Evolutionary conservation across 2,797 vertebrate species (phyloP), one percentile per base, ranked within the genome.

Genomic region (Spea hammondii): DNA sequence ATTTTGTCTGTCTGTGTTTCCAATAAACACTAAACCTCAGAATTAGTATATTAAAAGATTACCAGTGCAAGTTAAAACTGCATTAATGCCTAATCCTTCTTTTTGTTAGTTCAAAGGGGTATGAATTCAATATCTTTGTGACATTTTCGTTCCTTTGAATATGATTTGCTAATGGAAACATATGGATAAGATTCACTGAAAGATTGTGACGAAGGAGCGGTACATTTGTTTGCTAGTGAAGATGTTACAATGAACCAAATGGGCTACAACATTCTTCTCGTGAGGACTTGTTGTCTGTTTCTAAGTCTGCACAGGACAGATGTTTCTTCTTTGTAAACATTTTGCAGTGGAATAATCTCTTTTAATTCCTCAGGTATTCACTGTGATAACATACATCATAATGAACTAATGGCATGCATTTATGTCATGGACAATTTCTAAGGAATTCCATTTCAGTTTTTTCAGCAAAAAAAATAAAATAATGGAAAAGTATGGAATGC

Each of bases 351-450:
- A 49, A 76, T 82, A 82, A 82, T 82, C 75, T 78, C 57, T 74
- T 77, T 82, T 78, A 82, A 82, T 77, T 82, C 80, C 71, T 53
- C 71, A 72, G 80, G 80, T 82, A 82, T 82, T 82, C 47, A 49
- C 75, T 74, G 59, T 78, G 65, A 82, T 82, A 77, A 82, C 80
- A 78, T 77, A 74, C 55, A 74, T 72, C 65, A 78, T 82, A 82
- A 82, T 74, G 70, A 78, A 78, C 65, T 70, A 70, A 74, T 82
- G 80, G 80, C 75, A 82, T 82, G 80, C 80, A 67, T 82, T 44
- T 82, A 57, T 82, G 80, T 82, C 80, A 77, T 82, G 75, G 80
- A 50, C 80, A 82, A 82, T 82, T 82, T 82, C 65, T 74, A 82
- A 82, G 75, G 80, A 82, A 82, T 82, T 82, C 80, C 70, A 77